Conservation (phyloP, 2,888 invertebrate genomes). For the Netelia fuscicornis region DNA sequence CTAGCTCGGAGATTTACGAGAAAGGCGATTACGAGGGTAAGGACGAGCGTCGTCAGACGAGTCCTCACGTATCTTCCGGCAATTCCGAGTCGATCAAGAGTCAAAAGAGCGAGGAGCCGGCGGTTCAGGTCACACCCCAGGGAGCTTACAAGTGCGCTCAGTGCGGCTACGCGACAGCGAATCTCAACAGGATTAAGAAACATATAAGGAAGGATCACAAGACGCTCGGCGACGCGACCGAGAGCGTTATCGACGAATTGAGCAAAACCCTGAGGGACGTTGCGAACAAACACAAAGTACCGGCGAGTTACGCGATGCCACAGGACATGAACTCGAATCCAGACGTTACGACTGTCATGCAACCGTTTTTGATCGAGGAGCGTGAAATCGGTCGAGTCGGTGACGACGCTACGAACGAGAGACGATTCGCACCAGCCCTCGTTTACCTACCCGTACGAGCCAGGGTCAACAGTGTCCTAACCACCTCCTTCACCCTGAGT, state of each 20-base stretch:
- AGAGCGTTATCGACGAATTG: conserved; percentile 85
- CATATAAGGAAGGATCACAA: conserved; percentile 86
- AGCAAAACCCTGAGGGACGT: conserved; percentile 86
- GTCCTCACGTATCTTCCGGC: conserved; percentile 74
- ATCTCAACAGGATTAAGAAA: conserved; percentile 83
- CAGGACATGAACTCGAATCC: conserved; percentile 84
- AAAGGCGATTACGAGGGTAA: conserved; percentile 80
- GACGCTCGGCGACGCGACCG: conserved; percentile 80
- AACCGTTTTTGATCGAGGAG: conserved; percentile 95
- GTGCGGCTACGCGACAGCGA: conserved; percentile 82
- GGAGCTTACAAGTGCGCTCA: conserved; percentile 83
- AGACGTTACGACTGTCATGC: conserved; percentile 92
- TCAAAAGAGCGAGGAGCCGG: conserved; percentile 85
- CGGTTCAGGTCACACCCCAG: conserved; percentile 84
- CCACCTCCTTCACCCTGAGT: conserved; percentile 96
- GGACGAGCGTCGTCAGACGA: conserved; percentile 83
- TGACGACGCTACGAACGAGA: conserved; percentile 78
- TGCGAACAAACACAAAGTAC: conserved; percentile 86
- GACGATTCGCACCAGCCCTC: conserved; percentile 94
- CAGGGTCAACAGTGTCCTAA: conserved; percentile 93
- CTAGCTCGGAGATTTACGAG: conserved; percentile 74
- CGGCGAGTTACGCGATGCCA: conserved; percentile 89
- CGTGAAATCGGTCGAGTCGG: conserved; percentile 78
- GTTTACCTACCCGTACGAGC: conserved; percentile 97
- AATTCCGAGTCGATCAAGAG: conserved; percentile 85